Evolutionary conservation across 2,888 invertebrate genomes (phyloP).

Genomic region (Agrotis ipsilon): DNA sequence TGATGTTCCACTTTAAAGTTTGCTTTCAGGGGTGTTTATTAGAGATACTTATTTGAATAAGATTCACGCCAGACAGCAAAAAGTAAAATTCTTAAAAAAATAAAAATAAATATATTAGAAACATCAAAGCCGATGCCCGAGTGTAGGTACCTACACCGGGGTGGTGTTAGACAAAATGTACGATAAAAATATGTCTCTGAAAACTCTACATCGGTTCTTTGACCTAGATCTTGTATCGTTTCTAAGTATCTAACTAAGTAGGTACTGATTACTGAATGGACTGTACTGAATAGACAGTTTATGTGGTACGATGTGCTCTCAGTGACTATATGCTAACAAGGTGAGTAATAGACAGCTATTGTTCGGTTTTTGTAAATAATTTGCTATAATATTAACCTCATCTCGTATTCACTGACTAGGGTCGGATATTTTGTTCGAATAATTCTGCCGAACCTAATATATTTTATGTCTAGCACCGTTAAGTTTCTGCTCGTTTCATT

Average conservation of each 20-base stretch:
- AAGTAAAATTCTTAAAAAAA: too few relatives aligned
- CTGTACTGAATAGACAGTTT: constrained; percentile 9
- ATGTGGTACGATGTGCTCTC: constrained; percentile 2
- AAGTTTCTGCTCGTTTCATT: neutral
- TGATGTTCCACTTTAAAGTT: too few relatives aligned
- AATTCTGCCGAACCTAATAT: neutral
- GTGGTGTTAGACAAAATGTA: neutral
- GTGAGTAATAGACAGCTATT: neutral
- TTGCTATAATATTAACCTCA: constrained; percentile 37
- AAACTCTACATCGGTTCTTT: neutral
- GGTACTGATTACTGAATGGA: neutral
- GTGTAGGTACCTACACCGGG: too few relatives aligned
- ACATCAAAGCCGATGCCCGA: too few relatives aligned
- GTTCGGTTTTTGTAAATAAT: constrained; percentile 25
- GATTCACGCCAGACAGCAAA: too few relatives aligned
- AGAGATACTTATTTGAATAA: too few relatives aligned
- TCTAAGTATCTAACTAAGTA: constrained; percentile 3
- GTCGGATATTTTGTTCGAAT: neutral
- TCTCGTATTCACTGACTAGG: neutral
- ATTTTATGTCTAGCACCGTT: neutral
- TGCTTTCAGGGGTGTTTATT: too few relatives aligned
- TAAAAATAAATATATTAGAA: too few relatives aligned
- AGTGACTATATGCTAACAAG: constrained; percentile 7
- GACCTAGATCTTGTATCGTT: constrained; percentile 17
- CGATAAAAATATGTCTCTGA: neutral